Evolutionary conservation across 2,797 vertebrate genomes (phyloP).

Genomic region (Molothrus aeneus): DNA sequence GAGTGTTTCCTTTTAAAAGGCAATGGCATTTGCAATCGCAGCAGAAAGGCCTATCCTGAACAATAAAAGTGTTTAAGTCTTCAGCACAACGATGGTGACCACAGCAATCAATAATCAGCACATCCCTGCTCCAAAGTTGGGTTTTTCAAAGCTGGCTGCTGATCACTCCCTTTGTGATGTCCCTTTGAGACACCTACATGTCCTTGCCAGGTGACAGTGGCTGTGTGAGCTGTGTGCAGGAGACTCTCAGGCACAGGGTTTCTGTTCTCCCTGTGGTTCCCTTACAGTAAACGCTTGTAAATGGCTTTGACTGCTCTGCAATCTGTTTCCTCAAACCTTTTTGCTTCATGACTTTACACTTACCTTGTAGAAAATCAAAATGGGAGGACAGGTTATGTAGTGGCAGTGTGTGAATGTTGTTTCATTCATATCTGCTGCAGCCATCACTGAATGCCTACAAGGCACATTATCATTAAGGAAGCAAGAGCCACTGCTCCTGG

Average conservation of each 20-base stretch:
- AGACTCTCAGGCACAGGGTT: fast-evolving
- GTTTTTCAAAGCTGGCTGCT: background rate
- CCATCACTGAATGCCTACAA: background rate
- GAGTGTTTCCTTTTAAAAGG: background rate
- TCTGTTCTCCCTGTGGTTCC: background rate
- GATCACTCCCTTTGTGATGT: background rate
- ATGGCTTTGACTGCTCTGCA: background rate
- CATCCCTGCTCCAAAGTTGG: background rate
- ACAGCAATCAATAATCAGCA: background rate
- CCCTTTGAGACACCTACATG: background rate
- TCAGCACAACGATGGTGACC: background rate
- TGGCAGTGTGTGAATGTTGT: background rate
- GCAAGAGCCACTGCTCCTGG: fast-evolving
- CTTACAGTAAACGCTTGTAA: fast-evolving
- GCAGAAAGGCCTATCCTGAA: background rate
- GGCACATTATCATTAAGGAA: fast-evolving
- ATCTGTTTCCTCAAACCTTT: background rate
- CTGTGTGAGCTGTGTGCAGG: background rate
- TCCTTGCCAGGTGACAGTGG: no score
- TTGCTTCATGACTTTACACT: background rate
- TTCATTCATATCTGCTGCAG: background rate
- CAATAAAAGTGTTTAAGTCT: background rate
- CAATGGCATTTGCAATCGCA: background rate
- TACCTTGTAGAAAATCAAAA: background rate
- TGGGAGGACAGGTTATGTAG: background rate